A percentile compares a stretch with the other conserved stretches of the same genome.
Conservation (phyloP, 2,797 vertebrate species). For the Scarus forsteni region DNA sequence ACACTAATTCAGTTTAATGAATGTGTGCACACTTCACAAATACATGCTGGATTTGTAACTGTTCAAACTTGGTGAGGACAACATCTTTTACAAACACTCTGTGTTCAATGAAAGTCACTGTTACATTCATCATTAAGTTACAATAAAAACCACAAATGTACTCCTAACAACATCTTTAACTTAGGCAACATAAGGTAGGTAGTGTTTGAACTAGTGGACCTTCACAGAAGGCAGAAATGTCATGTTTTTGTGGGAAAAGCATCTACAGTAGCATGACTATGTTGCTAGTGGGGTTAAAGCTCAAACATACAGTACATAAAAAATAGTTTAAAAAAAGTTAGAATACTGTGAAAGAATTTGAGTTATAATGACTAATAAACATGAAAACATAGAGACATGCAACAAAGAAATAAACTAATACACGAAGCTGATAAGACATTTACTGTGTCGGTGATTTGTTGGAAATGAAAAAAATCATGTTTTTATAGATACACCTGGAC, state of each 20-base stretch:
- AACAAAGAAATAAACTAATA: conserved; percentile 33
- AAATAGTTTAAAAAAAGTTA: conserved; percentile 31
- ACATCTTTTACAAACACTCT: conserved; percentile 35
- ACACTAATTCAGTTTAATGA: conserved; percentile 67
- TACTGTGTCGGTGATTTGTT: conserved; percentile 53
- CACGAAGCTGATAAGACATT: conserved; percentile 75
- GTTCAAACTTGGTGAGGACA: conserved; percentile 46
- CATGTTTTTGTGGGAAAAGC: conserved; percentile 48
- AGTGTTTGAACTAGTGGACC: conserved; percentile 68
- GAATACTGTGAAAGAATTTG: conserved; percentile 31
- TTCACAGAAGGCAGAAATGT: conserved; percentile 86
- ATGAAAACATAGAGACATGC: conserved; percentile 47
- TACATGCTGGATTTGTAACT: conserved; percentile 67
- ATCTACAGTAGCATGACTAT: conserved; percentile 41
- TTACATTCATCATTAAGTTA: conserved; percentile 40
- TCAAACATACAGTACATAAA: conserved; percentile 38
- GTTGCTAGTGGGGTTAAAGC: conserved; percentile 25
- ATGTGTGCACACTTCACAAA: conserved; percentile 68
- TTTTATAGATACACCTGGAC: conserved; percentile 52
- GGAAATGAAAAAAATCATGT: conserved; percentile 57
- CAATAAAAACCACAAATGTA: conserved; percentile 33
- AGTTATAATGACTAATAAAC: conserved; percentile 35
- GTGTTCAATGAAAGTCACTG: conserved; percentile 40
- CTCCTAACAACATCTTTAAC: conserved; percentile 20
- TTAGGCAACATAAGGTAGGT: conserved; percentile 57